These are phyloP conservation scores for Noturus placidus DNA, from an alignment of 2,113 vertebrate species.

Conservation along the genomic window DNA sequence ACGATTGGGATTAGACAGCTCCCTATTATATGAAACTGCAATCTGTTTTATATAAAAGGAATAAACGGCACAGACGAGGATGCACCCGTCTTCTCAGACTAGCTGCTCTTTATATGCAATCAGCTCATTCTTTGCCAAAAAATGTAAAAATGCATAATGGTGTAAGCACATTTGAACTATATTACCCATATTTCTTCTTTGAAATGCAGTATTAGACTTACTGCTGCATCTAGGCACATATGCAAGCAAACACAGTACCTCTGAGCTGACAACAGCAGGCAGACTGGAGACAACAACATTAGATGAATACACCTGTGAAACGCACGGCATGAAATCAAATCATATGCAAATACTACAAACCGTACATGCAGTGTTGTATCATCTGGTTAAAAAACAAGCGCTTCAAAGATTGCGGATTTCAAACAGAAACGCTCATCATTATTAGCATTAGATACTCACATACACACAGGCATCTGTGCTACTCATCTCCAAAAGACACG, in stretches of 20 bases:
- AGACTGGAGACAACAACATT: slow-evolving; percentile 11
- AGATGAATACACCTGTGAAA: slow-evolving; percentile 59
- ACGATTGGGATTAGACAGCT: neutral
- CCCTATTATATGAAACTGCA: slow-evolving; percentile 1
- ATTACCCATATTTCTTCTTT: neutral
- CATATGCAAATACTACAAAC: slow-evolving; percentile 16
- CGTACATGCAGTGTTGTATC: neutral
- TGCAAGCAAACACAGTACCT: slow-evolving; percentile 41
- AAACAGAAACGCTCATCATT: neutral
- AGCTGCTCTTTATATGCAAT: slow-evolving; percentile 6
- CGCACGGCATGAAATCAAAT: slow-evolving; percentile 1
- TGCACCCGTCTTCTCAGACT: slow-evolving; percentile 14
- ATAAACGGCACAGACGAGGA: slow-evolving; percentile 10
- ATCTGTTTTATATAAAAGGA: slow-evolving; percentile 11
- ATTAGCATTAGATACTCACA: slow-evolving; percentile 58
- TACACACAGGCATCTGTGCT: slow-evolving; percentile 61
- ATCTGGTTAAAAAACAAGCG: neutral
- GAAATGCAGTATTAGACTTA: neutral
- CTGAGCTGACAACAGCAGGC: slow-evolving; percentile 32
- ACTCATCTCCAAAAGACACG: slow-evolving; percentile 67
- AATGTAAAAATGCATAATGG: neutral
- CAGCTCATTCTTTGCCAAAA: slow-evolving; percentile 3
- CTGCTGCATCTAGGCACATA: neutral
- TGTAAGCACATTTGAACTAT: neutral
- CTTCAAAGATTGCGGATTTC: neutral